Evolutionary conservation across 2,113 vertebrate species (phyloP), one percentile per base, ranked within the genome.

Genomic region (Terrapene triunguis): DNA sequence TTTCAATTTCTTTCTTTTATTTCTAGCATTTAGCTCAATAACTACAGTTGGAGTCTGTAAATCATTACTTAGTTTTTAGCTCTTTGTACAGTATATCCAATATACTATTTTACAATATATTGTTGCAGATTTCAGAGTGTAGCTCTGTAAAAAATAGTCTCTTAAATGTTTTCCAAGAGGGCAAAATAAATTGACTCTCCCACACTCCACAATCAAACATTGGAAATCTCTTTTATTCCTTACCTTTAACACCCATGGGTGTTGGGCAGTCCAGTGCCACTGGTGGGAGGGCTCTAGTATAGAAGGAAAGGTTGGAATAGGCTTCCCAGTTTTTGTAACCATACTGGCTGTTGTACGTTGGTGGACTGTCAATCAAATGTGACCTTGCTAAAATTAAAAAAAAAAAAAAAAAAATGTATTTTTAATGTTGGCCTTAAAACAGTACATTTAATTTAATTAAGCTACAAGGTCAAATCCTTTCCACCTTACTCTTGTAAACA

Each of bases 181-280:
- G 10, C 29, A 72, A 51, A 27, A 79, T 50, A 84, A n/a, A 16
- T 0, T 74, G 10, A 69, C 65, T 55, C 74, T 24, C 17, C 32
- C 38, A 38, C 29, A 32, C 29, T 32, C 32, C 59, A 83, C 16
- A 85, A 84, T 32, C 3, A 27, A 72, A 24, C 21, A 55, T 32
- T 84, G 24, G 0, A 0, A 17, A 35, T 87, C 50, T 50, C 10
- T 13, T 91, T 91, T 79, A 80, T 50, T 91, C 62, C 96, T 99
- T 97, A 99, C 99, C 99, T 98, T 98, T 98, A 72, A 99, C 98
- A 97, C 99, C 99, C 99, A 99, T 99, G 3, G 99, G 99, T 48
- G 99, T 99, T 78, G 99, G 99, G 88, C 99, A 99, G 96, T 99
- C 99, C 54, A 98, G 96, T 1, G 98, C 97, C 53, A 99, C 99